phyloP scores from a whole-genome alignment of 2,888 invertebrate genomes.

The Lathronympha strigana region DNA sequence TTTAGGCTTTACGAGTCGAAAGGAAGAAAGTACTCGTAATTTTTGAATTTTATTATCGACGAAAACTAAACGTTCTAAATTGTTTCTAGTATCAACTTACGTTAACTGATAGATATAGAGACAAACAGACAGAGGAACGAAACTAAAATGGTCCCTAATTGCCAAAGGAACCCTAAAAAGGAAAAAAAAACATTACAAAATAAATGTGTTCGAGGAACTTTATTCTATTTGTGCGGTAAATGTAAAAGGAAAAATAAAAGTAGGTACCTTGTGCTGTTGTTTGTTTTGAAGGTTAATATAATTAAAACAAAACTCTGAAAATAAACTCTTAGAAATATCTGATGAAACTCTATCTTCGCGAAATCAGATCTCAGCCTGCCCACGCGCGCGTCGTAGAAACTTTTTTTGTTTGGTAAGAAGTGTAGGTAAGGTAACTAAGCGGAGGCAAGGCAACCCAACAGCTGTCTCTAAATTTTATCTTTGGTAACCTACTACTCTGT shows the following conservation, averaged over 20 bases:
- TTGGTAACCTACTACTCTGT: slow-evolving; percentile 60
- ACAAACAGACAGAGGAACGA: no score
- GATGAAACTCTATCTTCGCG: slow-evolving; percentile 78
- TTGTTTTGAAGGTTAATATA: slow-evolving; percentile 65
- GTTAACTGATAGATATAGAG: no score
- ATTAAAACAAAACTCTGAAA: slow-evolving; percentile 77
- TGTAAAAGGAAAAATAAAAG: slow-evolving; percentile 48
- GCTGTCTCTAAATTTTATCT: slow-evolving; percentile 70
- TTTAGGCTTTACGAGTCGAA: no score
- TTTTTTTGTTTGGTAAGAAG: slow-evolving; percentile 66
- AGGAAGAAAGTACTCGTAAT: no score
- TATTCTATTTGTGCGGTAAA: slow-evolving; percentile 18
- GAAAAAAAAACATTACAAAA: background rate
- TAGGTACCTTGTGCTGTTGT: slow-evolving; percentile 58
- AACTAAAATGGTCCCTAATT: no score
- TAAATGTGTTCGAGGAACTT: background rate
- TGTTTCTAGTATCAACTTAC: no score
- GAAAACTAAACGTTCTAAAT: no score
- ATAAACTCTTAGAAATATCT: slow-evolving; percentile 76
- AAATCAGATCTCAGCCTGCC: slow-evolving; percentile 72
- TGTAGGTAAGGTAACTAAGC: slow-evolving; percentile 57
- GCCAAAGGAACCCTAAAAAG: no score
- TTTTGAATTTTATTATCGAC: no score
- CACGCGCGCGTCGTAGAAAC: slow-evolving; percentile 58
- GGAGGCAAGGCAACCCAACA: slow-evolving; percentile 67